Conservation (phyloP, 2,797 vertebrate genomes). For the Anguilla megastoma region DNA sequence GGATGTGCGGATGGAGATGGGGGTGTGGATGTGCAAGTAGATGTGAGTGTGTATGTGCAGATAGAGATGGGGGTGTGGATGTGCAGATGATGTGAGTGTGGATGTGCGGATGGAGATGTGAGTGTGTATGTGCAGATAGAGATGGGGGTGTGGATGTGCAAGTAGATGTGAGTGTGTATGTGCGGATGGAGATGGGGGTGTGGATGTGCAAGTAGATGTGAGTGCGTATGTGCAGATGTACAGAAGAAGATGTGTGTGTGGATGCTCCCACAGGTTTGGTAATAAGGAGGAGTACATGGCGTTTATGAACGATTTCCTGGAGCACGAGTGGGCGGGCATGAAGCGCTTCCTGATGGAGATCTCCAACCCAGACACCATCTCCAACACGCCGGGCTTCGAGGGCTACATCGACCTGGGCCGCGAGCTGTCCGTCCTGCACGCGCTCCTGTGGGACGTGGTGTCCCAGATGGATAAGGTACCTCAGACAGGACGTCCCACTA, state of each 20-base stretch:
- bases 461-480: slow-evolving; percentile 93
- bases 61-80: neutral
- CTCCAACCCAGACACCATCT: slow-evolving; percentile 89
- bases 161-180: neutral
- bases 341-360: slow-evolving; percentile 93
- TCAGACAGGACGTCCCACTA: slow-evolving; percentile 13
- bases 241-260: neutral
- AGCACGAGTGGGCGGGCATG: slow-evolving; percentile 96
- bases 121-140: neutral
- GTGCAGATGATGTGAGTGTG: neutral
- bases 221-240: neutral
- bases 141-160: neutral
- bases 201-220: neutral
- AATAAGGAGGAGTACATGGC: slow-evolving; percentile 98
- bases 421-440: slow-evolving; percentile 91
- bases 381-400: slow-evolving; percentile 88
- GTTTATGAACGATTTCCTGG: slow-evolving; percentile 98
- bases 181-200: neutral
- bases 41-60: neutral
- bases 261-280: slow-evolving; percentile 78
- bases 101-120: neutral
- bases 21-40: neutral
- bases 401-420: slow-evolving; percentile 94
- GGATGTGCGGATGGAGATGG: neutral
- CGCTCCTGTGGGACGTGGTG: slow-evolving; percentile 91